Evolutionary conservation across 2,113 vertebrate species (phyloP), one percentile per base, ranked within the genome.

Genomic region (Pyrgilauda ruficollis): DNA sequence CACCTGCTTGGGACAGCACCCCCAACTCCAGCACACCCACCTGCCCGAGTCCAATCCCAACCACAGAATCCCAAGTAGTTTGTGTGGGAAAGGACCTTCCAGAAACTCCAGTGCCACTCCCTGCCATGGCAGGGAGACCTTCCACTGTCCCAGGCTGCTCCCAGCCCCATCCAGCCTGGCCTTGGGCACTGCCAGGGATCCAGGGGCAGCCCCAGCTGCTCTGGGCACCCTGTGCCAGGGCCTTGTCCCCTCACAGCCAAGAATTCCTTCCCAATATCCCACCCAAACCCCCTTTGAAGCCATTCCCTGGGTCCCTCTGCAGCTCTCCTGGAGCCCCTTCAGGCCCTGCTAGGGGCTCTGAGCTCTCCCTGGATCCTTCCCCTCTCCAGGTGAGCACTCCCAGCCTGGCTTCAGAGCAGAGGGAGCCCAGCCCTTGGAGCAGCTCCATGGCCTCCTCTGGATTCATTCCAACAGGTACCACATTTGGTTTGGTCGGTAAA

Each of bases 381-480:
- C 55, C 7, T 39, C 9, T 35, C 56, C 58, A 56, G 58, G 9
- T 55, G 66, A 63, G 5, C 66, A 13, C 3, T 72, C 9, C 75
- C 56, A 79, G 56, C 19, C 84, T 39, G 47, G 56, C 66, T 63
- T 2, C 46, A 77, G 9, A 26, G 20, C 35, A 75, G 83, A 76
- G 53, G 46, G 16, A 4, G 46, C 39, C 47, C 74, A 70, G n/a
- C 20, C 67, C 35, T 12, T 1, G 13, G 2, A 73, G 43, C 67
- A 64, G 0, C 50, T 37, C 67, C 0, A 0, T 0, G 26, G 17
- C 31, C 43, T 58, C 43, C 10, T 58, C 6, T 44, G 52, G 44
- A 10, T 33, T 73, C 10, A 4, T 27, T 44, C 31, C 68, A 74
- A 17, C 37, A 33, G 76, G 7, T 52, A 18, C 23, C 68, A 66